phyloP scores from a whole-genome alignment of 1,140 invertebrate species.

The Hermatobates lingyangjiaoensis region DNA sequence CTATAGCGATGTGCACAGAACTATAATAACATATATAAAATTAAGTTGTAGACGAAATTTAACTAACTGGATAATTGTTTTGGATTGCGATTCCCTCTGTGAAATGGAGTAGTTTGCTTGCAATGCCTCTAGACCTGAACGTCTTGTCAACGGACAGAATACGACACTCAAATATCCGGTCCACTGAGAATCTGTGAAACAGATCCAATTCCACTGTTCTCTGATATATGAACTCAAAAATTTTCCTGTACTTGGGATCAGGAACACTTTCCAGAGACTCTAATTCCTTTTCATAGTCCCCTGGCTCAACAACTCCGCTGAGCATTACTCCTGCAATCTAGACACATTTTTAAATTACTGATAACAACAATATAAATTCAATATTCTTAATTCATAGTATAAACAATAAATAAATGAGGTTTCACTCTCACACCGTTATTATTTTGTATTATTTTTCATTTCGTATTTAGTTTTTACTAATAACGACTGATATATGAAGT shows the following conservation, averaged over 20 bases:
- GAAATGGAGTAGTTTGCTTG: conserved; percentile 41
- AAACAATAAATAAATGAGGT: no score
- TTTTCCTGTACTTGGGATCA: conserved; percentile 42
- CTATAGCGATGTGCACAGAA: no score
- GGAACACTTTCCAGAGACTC: conserved; percentile 32
- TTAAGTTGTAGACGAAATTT: no score
- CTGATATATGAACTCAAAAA: conserved; percentile 41
- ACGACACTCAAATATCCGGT: conserved; percentile 55
- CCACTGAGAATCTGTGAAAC: conserved; percentile 40
- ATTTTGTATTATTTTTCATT: no score
- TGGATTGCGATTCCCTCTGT: conserved; percentile 42
- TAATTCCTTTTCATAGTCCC: conserved; percentile 34
- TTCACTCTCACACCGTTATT: no score
- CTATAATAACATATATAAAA: no score
- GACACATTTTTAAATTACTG: no score
- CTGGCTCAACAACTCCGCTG: conserved; percentile 37
- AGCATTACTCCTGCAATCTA: conserved; percentile 46
- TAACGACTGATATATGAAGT: no score
- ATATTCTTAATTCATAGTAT: no score
- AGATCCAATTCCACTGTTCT: conserved; percentile 38
- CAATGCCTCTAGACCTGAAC: conserved; percentile 47
- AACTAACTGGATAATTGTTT: no score
- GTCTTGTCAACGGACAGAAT: conserved; percentile 52
- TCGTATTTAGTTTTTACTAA: no score
- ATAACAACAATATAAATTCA: no score